These are phyloP conservation scores for Masnerella sp. DNA, from an alignment of 2,888 invertebrate species.

Conservation along the genomic window DNA sequence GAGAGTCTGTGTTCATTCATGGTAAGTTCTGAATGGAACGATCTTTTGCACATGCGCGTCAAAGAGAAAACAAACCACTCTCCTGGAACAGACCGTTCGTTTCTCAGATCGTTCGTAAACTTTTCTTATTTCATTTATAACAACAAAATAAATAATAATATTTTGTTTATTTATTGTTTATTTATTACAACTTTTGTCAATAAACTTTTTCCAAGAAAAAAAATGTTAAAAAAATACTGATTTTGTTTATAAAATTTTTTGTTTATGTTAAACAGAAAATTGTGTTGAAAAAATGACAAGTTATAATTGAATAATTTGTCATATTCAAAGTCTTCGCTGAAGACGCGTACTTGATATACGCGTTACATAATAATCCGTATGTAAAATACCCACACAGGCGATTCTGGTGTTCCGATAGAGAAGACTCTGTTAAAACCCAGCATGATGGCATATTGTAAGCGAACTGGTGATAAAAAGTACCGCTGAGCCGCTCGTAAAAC, in stretches of 20 bases:
- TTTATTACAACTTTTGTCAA: too few relatives aligned
- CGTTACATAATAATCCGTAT: slow-evolving; percentile 65
- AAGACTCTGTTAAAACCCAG: slow-evolving; percentile 65
- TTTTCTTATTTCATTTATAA: too few relatives aligned
- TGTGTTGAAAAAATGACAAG: neutral
- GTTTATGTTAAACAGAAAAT: neutral
- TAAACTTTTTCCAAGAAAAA: too few relatives aligned
- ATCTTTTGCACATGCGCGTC: slow-evolving; percentile 60
- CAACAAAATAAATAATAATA: too few relatives aligned
- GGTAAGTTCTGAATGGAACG: slow-evolving; percentile 67
- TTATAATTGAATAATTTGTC: slow-evolving; percentile 8
- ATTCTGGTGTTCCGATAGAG: slow-evolving; percentile 66
- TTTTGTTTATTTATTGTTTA: too few relatives aligned
- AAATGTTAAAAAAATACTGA: too few relatives aligned
- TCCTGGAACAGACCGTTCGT: slow-evolving; percentile 58
- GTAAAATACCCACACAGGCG: slow-evolving; percentile 68
- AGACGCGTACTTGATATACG: slow-evolving; percentile 47
- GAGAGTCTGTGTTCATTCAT: slow-evolving; percentile 70
- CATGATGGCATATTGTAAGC: slow-evolving; percentile 61
- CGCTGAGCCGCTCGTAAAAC: slow-evolving; percentile 66
- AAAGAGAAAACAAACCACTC: slow-evolving; percentile 51
- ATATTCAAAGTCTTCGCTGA: slow-evolving; percentile 47
- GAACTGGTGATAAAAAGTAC: slow-evolving; percentile 65
- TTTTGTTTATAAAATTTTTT: too few relatives aligned
- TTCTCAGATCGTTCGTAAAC: too few relatives aligned